Conservation (phyloP, 2,113 vertebrate species). For the Acrocephalus arundinaceus region DNA sequence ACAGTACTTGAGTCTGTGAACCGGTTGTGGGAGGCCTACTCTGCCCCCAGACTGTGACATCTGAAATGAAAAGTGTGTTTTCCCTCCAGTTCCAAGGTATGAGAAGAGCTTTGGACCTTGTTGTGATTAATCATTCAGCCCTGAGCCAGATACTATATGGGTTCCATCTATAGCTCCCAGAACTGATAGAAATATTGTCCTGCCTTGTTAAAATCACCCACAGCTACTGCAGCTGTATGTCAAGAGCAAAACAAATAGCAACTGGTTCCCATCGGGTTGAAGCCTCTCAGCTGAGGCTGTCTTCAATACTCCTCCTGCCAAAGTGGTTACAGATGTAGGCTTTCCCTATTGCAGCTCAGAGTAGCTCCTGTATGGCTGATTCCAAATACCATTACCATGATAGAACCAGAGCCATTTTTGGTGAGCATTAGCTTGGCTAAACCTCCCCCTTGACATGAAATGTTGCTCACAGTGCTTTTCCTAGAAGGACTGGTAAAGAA, state of each 20-base stretch:
- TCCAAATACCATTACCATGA: neutral
- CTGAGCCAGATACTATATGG: conserved; percentile 18
- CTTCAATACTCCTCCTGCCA: neutral
- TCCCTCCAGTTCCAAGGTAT: neutral
- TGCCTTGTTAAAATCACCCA: conserved; percentile 51
- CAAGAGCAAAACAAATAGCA: neutral
- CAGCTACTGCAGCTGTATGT: conserved; percentile 57
- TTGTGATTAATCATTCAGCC: conserved; percentile 27
- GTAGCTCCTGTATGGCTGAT: neutral
- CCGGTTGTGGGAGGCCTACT: neutral
- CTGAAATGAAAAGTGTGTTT: neutral
- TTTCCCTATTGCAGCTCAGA: neutral
- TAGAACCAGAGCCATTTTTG: fast-evolving
- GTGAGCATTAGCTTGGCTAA: neutral
- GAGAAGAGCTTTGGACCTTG: conserved; percentile 30
- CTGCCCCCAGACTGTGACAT: neutral
- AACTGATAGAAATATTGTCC: conserved; percentile 59
- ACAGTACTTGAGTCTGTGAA: neutral
- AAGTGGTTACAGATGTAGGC: conserved; percentile 21
- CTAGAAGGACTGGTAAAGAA: neutral
- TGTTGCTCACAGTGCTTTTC: neutral
- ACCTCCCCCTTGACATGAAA: neutral
- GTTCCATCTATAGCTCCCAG: conserved; percentile 45
- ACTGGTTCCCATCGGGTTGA: neutral
- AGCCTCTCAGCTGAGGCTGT: conserved; percentile 14